phyloP scores from a whole-genome alignment of 2,888 invertebrate species.

The Pyrochroa serraticornis region DNA sequence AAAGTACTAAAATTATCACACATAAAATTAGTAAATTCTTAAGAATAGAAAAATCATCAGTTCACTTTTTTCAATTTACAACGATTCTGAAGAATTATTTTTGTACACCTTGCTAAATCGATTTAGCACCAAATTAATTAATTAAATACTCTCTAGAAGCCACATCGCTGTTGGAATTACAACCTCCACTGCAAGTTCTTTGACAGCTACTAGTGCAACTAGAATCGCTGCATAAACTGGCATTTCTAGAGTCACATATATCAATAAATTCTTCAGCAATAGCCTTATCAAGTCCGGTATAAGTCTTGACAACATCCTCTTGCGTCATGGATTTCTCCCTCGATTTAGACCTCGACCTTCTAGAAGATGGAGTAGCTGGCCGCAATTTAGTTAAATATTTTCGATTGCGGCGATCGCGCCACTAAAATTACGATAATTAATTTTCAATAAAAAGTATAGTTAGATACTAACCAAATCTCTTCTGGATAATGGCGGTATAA shows the following conservation, averaged over 20 bases:
- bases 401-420: neutral
- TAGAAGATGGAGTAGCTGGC: constrained; percentile 33
- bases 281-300: constrained; percentile 67
- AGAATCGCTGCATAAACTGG: constrained; percentile 49
- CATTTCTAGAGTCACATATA: constrained; percentile 64
- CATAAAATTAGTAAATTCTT: too few relatives aligned
- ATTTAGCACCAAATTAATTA: constrained; percentile 25
- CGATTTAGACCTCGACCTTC: constrained; percentile 41
- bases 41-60: too few relatives aligned
- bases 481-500: constrained; percentile 45
- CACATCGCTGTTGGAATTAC: constrained; percentile 35
- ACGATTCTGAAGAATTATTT: too few relatives aligned
- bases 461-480: constrained; percentile 28
- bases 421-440: neutral
- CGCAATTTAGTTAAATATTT: neutral
- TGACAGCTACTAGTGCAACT: constrained; percentile 37
- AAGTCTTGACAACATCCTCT: constrained; percentile 64
- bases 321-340: constrained; percentile 54
- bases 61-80: too few relatives aligned
- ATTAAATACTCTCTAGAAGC: constrained; percentile 45
- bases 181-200: constrained; percentile 31
- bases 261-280: constrained; percentile 71
- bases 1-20: too few relatives aligned
- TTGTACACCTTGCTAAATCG: too few relatives aligned
- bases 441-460: neutral